These are phyloP conservation scores for Pyralis farinalis DNA, from an alignment of 2,888 invertebrate genomes.

Conservation along the genomic window DNA sequence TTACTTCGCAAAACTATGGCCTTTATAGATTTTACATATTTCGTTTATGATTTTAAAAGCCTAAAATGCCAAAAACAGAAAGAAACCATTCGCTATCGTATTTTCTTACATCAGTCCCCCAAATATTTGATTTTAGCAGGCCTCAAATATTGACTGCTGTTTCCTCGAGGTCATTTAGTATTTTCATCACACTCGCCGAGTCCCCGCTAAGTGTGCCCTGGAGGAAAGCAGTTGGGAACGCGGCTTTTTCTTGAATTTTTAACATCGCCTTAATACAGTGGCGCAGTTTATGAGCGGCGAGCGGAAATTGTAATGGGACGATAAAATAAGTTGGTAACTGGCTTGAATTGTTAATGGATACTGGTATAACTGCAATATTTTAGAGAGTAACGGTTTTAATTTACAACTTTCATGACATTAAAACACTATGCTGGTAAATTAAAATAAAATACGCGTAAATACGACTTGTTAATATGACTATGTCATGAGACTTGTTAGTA, in stretches of 20 bases:
- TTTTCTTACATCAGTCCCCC: neutral
- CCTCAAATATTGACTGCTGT: constrained; percentile 29
- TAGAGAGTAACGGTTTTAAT: too few relatives aligned
- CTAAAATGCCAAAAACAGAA: too few relatives aligned
- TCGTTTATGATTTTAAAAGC: too few relatives aligned
- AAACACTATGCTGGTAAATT: too few relatives aligned
- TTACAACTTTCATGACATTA: too few relatives aligned
- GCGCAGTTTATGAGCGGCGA: constrained; percentile 33
- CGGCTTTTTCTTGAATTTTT: constrained; percentile 68
- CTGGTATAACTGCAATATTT: too few relatives aligned
- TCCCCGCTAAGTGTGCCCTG: constrained; percentile 50
- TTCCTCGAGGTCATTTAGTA: constrained; percentile 48
- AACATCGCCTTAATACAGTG: constrained; percentile 45
- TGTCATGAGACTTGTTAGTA: too few relatives aligned
- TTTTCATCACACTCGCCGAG: constrained; percentile 50
- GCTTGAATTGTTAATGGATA: constrained; percentile 8
- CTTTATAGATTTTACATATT: too few relatives aligned
- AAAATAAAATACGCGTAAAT: too few relatives aligned
- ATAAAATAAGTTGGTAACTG: constrained; percentile 14
- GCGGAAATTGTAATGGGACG: constrained; percentile 20
- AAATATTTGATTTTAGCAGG: neutral
- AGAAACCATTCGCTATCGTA: too few relatives aligned
- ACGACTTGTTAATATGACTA: too few relatives aligned
- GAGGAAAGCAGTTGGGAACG: constrained; percentile 52
- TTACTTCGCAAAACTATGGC: too few relatives aligned